Base-by-base conservation (phyloP, 2,888 invertebrate genomes). In the Tupiocoris notatus region DNA sequence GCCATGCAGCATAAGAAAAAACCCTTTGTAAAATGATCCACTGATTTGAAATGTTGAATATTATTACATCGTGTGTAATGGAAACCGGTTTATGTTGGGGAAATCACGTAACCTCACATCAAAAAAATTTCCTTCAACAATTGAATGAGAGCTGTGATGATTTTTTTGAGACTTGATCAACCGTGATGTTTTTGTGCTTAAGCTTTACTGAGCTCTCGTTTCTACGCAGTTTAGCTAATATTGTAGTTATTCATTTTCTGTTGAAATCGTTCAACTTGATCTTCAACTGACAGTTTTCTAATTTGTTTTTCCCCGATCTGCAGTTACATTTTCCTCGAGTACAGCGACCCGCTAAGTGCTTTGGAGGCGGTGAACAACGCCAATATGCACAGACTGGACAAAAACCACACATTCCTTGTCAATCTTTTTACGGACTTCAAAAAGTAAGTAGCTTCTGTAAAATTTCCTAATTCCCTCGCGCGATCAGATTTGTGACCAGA, bases 371-470 rank as follows among this genome's bases (percentile, higher is more conserved):
- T 95, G 0, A 92, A 93, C 82, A 88, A 90, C 58, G 89, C 93
- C 66, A 94, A 98, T 85, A 94, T 95, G 82, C 93, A 96, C 86
- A 96, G 95, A 84, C 88, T 99, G 83, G 98, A 99, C 86, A 98
- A 96, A 84, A 91, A 91, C 81, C 98, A 99, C 83, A 95, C 95
- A 2, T 96, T 98, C 85, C 88, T 91, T 83, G 94, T 96, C 63
- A 98, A 97, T 85, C 86, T 96, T 73, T 96, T 98, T 84, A 94
- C 95, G 0, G 98, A 98, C 84, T 96, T 97, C 84, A 92, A 93
- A 81, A 98, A 96, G 90, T 93, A 84, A 88, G 90, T 87, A 18
- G 16, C 0, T 2, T 7, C n/a, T 59, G 2, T 59, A 18, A 18
- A 18, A 6, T 9, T 12, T 9, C 16, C 0, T 39, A 39, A 12